A percentile compares a stretch with the other conserved stretches of the same genome.
Conservation (phyloP, 2,888 invertebrate genomes). For the Callinectes sapidus region DNA sequence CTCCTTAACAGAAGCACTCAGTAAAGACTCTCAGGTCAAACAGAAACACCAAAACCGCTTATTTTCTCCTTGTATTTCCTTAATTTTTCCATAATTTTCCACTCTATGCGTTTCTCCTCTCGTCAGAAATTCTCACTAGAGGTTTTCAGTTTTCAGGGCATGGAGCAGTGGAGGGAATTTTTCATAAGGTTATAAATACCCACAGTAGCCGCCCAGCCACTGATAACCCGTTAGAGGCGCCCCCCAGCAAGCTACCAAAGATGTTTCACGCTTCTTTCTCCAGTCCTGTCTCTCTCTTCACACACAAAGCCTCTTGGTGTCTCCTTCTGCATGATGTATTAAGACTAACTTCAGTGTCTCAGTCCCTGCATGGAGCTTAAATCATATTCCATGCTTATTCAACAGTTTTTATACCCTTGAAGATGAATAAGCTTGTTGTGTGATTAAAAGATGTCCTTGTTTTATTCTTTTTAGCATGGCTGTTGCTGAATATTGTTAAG, state of each 20-base stretch:
- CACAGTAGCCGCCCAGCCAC: not conserved
- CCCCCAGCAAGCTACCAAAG: not conserved
- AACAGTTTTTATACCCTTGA: not conserved
- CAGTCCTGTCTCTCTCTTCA: not conserved
- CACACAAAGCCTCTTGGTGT: not conserved
- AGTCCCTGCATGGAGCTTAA: not conserved
- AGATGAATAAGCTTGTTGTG: not conserved
- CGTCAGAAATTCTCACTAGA: not conserved
- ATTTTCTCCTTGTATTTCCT: no score
- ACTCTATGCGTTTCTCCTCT: not conserved
- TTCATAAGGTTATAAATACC: constrained; percentile 1
- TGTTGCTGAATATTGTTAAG: not conserved
- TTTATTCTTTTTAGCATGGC: not conserved
- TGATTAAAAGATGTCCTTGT: not conserved
- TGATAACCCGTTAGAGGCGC: not conserved
- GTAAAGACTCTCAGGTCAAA: no score
- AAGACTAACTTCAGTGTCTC: not conserved
- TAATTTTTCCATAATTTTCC: not conserved
- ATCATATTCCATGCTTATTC: not conserved
- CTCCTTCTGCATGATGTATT: not conserved
- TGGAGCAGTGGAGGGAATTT: not conserved
- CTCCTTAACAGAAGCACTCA: not conserved
- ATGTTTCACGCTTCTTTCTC: not conserved
- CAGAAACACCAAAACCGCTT: no score
- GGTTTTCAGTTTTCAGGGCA: not conserved